Evolutionary conservation across 2,113 vertebrate genomes (phyloP).

Genomic region (Mesembrinibis cayennensis): DNA sequence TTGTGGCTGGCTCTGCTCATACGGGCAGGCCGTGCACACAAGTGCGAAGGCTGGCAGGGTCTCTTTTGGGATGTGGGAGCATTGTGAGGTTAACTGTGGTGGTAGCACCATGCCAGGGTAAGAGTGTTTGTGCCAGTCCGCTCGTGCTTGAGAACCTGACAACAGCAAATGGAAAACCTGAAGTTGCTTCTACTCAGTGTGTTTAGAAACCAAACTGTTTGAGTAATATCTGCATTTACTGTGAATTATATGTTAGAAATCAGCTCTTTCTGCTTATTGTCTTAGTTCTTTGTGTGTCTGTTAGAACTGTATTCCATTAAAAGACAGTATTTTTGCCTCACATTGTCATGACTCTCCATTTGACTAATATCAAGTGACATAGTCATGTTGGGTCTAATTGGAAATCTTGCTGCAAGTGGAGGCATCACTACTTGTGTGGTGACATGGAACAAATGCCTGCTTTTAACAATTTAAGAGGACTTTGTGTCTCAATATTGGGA

Average conservation of each 20-base stretch:
- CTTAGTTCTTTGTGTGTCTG: background rate
- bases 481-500: background rate
- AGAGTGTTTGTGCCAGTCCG: background rate
- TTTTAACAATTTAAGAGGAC: background rate
- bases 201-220: background rate
- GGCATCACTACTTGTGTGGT: background rate
- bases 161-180: background rate
- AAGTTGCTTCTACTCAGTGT: background rate
- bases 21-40: rapidly evolving
- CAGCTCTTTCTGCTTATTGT: background rate
- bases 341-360: background rate
- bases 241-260: background rate
- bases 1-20: background rate
- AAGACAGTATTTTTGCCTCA: background rate
- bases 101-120: background rate
- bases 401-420: background rate
- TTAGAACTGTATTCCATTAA: background rate
- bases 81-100: background rate
- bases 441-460: background rate
- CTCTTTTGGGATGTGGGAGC: background rate
- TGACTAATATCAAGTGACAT: background rate
- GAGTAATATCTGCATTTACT: background rate
- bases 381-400: background rate
- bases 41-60: background rate
- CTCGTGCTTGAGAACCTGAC: background rate